Evolutionary conservation across 2,797 vertebrate species (phyloP), one percentile per base, ranked within the genome.

Genomic region (Aeoliscus strigatus): DNA sequence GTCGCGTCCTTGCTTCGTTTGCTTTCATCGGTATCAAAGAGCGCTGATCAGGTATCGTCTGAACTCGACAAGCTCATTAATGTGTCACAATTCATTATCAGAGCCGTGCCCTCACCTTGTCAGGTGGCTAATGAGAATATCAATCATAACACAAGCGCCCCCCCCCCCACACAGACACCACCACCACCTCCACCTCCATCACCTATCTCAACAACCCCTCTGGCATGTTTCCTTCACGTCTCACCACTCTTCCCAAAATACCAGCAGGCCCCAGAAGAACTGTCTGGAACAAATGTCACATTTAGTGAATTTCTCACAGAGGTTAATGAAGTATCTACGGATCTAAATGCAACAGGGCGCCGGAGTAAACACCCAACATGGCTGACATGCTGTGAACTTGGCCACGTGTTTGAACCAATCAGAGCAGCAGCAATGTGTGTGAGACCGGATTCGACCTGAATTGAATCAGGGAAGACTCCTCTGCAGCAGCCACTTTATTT

Each of bases 81-180:
- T 80, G 76, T 86, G 88, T 86, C 88, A 88, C 86, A 85, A 85
- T 81, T 88, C 82, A 88, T 90, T 89, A 88, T 77, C 69, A 51
- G 60, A 75, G 64, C 66, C 74, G 47, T 69, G 75, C 86, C 77
- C 64, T 80, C 82, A 82, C 84, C 84, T 84, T 85, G 87, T 87
- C 87, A 77, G 60, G 67, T 44, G 51, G 73, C 79, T 89, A 89
- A 88, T 89, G 80, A 82, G 83, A 89, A 84, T 86, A 90, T 89
- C 87, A 88, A 89, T 89, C 88, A 88, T 85, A 63, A 70, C 63
- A 67, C 59, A 66, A 75, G 66, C 66, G 63, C 54, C 60, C 77
- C 75, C 71, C 76, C 51, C 18, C 77, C 73, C 74, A 66, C n/a
- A n/a, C n/a, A n/a, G n/a, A n/a, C n/a, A n/a, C n/a, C n/a, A n/a